Base-by-base conservation (phyloP, 37 sponge, comb jelly and placozoan genomes). In the Bolinopsis microptera region DNA sequence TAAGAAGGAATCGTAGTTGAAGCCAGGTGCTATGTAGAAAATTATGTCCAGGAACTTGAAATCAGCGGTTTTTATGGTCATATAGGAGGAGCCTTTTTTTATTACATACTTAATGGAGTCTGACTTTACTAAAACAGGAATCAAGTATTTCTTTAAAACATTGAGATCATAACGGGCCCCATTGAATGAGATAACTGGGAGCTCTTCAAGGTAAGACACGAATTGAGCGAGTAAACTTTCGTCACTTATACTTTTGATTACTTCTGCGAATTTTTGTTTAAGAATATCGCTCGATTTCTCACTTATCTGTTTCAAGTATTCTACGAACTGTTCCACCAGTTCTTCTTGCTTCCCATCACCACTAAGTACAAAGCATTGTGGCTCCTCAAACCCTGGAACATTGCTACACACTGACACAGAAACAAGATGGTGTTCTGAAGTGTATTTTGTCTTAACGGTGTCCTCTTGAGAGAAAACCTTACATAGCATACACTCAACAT, bases 401-500 rank as follows among this genome's bases (percentile, higher is more conserved):
- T 72, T 72, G n/a, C 26, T 25, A 72, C 75, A 72, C 75, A 72
- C 75, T 3, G 75, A 72, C 5, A 72, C n/a, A 8, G 75, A 72
- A 8, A 72, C 28, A 16, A 72, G 75, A 3, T 25, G n/a, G 25
- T 72, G 75, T 72, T 26, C 28, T 25, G 27, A 5, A 25, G 28
- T 5, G 75, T 72, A 72, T 5, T 16, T 22, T 5, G 25, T 72
- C n/a, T 72, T 72, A 25, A 25, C 75, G 5, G 75, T 72, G 28
- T 72, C n/a, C 8, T 72, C 75, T n/a, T n/a, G n/a, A 72, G 3
- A n/a, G 27, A 5, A 8, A 5, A 25, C n/a, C 75, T 16, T 26
- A n/a, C n/a, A n/a, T 72, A 72, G 16, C 75, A 72, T 72, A 72
- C 75, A 26, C n/a, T 72, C 75, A 26, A 72, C n/a, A 22, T 72